Evolutionary conservation across 2,113 vertebrate species (phyloP).

Genomic region (Indicator maculatus): DNA sequence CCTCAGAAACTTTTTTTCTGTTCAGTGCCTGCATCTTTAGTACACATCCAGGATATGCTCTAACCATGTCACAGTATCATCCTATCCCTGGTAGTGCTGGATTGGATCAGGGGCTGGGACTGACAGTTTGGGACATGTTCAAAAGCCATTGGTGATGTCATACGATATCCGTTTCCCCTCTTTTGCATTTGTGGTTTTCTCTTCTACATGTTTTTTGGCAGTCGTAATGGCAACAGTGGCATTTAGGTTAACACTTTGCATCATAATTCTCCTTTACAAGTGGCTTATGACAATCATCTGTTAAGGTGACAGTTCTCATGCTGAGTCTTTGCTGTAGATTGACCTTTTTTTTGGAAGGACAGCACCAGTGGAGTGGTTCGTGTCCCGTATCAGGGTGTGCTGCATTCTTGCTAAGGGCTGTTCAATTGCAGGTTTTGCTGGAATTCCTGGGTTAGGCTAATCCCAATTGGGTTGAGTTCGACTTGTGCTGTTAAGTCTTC

Average conservation of each 20-base stretch:
- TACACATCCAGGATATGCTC: accelerated
- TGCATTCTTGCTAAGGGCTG: background rate
- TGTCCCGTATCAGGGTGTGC: background rate
- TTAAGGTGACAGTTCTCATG: background rate
- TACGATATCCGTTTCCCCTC: background rate
- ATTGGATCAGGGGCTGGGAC: background rate
- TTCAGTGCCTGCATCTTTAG: background rate
- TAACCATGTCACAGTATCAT: background rate
- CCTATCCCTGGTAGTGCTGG: background rate
- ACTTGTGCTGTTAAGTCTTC: background rate
- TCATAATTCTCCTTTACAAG: background rate
- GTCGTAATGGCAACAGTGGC: background rate
- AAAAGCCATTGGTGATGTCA: background rate
- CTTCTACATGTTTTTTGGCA: background rate
- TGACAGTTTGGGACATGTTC: background rate
- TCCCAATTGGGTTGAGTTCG: background rate
- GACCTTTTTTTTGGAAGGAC: background rate
- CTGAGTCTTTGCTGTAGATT: background rate
- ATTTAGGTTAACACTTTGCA: background rate
- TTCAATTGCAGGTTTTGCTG: background rate
- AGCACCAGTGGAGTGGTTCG: background rate
- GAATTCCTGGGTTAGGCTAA: background rate
- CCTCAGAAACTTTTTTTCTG: background rate
- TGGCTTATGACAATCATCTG: background rate
- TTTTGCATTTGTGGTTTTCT: background rate